Percentiles rank a stretch among this genome's conserved stretches.
These are phyloP conservation scores for Penaeus chinensis DNA, from an alignment of 1,140 invertebrate genomes.

Conservation along the genomic window DNA sequence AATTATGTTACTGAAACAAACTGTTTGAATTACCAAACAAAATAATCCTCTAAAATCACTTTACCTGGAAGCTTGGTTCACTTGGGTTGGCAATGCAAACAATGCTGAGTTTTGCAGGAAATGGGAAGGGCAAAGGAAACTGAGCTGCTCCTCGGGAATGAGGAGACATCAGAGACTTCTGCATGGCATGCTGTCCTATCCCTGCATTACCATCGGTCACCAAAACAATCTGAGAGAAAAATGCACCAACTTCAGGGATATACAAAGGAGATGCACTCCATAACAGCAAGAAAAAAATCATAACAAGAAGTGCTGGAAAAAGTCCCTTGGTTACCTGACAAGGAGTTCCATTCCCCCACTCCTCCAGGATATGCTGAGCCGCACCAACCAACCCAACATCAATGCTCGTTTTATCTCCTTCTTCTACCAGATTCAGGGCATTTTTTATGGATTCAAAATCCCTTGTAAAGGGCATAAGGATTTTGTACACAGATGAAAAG, in stretches of 20 bases:
- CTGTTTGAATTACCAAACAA: not conserved
- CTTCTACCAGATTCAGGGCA: constrained; percentile 79
- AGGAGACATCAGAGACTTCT: constrained; percentile 54
- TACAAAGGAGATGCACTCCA: not conserved
- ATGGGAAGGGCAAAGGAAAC: constrained; percentile 82
- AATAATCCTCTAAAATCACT: constrained; percentile 64
- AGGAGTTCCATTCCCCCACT: constrained; percentile 86
- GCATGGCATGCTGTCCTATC: constrained; percentile 47
- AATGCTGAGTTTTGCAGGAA: constrained; percentile 83
- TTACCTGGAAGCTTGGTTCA: constrained; percentile 65
- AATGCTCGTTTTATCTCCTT: constrained; percentile 86
- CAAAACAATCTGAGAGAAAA: constrained; percentile 52
- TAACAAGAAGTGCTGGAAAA: not conserved
- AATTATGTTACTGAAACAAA: not conserved
- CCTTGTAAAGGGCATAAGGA: constrained; percentile 83
- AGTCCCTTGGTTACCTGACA: constrained; percentile 66
- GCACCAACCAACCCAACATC: constrained; percentile 81
- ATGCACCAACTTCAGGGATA: not conserved
- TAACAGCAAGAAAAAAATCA: not conserved
- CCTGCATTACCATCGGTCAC: constrained; percentile 62
- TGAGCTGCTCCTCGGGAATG: constrained; percentile 54
- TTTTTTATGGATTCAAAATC: constrained; percentile 83
- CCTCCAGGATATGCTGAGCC: constrained; percentile 80
- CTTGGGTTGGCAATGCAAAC: constrained; percentile 74
- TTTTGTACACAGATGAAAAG: constrained; percentile 85